Conservation (phyloP, 2,888 invertebrate species). For the Drosophila longiperda region DNA sequence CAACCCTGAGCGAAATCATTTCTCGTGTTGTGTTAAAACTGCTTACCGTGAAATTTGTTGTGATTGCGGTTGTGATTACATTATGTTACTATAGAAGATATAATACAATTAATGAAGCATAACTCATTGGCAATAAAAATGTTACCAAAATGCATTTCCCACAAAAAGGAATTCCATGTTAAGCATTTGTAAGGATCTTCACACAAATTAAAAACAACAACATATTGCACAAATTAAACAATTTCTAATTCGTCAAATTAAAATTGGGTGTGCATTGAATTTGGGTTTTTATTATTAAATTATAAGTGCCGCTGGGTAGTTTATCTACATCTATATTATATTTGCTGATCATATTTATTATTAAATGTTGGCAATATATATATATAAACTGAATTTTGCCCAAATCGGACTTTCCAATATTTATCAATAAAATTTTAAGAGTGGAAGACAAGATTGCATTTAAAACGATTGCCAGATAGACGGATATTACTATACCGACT, state of each 20-base stretch:
- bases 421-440: not conserved
- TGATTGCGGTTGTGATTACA: constrained; percentile 71
- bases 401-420: not conserved
- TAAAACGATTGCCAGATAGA: not conserved
- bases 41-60: constrained; percentile 79
- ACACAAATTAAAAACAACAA: constrained; percentile 8
- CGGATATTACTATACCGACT: not conserved
- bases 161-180: constrained; percentile 72
- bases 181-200: constrained; percentile 50
- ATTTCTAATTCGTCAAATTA: not conserved
- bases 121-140: constrained; percentile 53
- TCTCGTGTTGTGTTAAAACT: constrained; percentile 64
- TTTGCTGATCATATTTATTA: not conserved
- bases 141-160: constrained; percentile 50
- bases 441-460: not conserved
- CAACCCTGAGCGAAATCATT: constrained; percentile 57
- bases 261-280: not conserved
- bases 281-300: not conserved
- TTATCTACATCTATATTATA: not conserved
- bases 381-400: too few species aligned
- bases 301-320: not conserved
- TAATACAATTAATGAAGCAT: constrained; percentile 63
- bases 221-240: constrained; percentile 7
- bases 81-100: constrained; percentile 49
- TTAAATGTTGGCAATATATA: too few species aligned